Evolutionary conservation across 2,113 vertebrate species (phyloP), one percentile per base, ranked within the genome.

Genomic region (Hucho hucho): DNA sequence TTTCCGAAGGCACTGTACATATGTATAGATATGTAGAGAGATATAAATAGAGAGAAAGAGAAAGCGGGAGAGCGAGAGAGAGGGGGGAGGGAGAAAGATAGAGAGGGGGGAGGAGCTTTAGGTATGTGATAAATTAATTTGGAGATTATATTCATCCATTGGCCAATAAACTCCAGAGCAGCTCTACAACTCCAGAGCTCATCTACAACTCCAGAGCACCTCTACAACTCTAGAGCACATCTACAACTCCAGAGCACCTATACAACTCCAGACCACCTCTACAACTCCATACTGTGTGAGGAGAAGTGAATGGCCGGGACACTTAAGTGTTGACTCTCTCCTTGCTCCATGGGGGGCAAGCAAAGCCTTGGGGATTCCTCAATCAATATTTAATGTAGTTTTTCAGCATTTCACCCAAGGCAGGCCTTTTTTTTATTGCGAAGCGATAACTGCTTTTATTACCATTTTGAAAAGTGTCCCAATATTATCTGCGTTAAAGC

Each of bases 301-400:
- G 37, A 11, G 2, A 22, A 71, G 53, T 32, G 53, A 67, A 65
- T 7, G 20, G 70, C 37, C 47, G 22, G 71, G 64, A 72, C 1
- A 25, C 75, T 76, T 37, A 46, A 9, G 32, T 81, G 70, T 86
- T 84, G 81, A 76, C 64, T 1, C 64, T 76, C 73, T 47, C 24
- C 74, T 61, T 58, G 47, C 59, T 58, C 53, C 26, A 67, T 72
- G 20, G 79, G 12, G 46, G 0, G 28, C 0, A 6, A 49, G 32
- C 61, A 73, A 82, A 71, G 66, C 70, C 78, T 43, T 32, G 46
- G 43, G 49, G 26, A 43, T 11, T 14, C 29, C 14, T 63, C 29
- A 32, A 79, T 87, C 64, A 88, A 88, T 88, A 85, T 87, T 88
- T 78, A 29, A 85, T 78, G 70, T 69, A 79, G 81, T 82, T 84